Evolutionary conservation across 2,888 invertebrate genomes (phyloP).

Genomic region (Noctua comes): DNA sequence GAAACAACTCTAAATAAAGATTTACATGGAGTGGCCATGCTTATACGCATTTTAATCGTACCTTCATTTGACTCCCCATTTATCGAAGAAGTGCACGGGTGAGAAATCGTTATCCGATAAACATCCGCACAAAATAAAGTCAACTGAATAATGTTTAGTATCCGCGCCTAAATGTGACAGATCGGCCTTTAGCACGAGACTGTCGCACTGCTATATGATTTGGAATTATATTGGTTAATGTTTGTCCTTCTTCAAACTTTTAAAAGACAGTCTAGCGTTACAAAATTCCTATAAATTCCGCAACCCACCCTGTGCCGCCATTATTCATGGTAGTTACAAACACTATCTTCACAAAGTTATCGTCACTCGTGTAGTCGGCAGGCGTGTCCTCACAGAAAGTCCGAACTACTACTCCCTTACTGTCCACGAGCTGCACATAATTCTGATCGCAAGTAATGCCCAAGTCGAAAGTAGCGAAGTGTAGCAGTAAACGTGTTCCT

Average conservation of each 20-base stretch:
- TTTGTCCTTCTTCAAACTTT: no score
- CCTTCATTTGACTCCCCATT: not conserved
- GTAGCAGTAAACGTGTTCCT: slow-evolving; percentile 75
- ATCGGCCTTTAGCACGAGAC: not conserved
- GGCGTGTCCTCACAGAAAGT: slow-evolving; percentile 90
- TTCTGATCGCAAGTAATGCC: slow-evolving; percentile 92
- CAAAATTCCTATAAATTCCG: slow-evolving; percentile 76
- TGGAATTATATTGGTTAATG: not conserved
- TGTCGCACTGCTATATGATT: not conserved
- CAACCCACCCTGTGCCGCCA: slow-evolving; percentile 93
- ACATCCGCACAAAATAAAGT: not conserved
- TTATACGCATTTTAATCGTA: not conserved
- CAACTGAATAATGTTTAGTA: not conserved
- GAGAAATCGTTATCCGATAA: not conserved
- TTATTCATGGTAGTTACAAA: slow-evolving; percentile 93
- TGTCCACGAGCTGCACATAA: slow-evolving; percentile 92
- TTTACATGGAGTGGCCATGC: not conserved
- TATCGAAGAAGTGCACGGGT: not conserved
- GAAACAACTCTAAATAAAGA: not conserved
- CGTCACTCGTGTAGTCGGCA: slow-evolving; percentile 87
- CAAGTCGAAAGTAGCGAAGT: slow-evolving; percentile 90
- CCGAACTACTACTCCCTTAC: slow-evolving; percentile 78
- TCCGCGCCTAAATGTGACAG: not conserved
- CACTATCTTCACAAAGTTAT: slow-evolving; percentile 90
- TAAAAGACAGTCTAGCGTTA: not conserved